Base-by-base conservation (phyloP, 1,140 invertebrate genomes). In the Steinernema khuongi region DNA sequence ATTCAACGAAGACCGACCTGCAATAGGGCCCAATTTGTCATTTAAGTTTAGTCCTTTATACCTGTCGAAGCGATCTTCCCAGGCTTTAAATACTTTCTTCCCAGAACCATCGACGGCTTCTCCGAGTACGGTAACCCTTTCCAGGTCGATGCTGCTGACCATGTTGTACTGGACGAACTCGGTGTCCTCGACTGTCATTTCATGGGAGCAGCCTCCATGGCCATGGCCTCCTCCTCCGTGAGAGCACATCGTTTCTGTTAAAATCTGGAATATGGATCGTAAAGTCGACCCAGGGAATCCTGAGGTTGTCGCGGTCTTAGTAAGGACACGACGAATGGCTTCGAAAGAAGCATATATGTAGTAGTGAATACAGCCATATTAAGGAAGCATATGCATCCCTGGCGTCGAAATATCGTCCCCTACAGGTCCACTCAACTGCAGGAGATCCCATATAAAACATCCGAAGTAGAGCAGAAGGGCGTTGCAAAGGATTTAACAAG, bases 11-110 rank as follows among this genome's bases (percentile, higher is more conserved):
- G 92, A 96, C 85, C 33, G 32, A 72, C 33, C 80, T 81, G 31
- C 84, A 85, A 72, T n/a, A n/a, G n/a, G n/a, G n/a, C n/a, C 79
- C 71, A 70, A 41, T 0, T n/a, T 0, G 69, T 30, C 32, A 31
- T 32, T 19, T 68, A 1, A 29, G 41, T 66, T 28, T 29, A 69
- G 67, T 33, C 26, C 71, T 75, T 85, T 85, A 85, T 87, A 94
- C 93, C 85, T 90, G 82, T 93, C 90, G 29, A 93, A 85, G 77
- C 94, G 88, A 67, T 93, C 89, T 81, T 95, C 92, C 91, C 94
- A 97, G 0, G 92, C 88, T 86, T 95, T 96, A 81, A 98, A 97
- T 11, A 98, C 90, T 32, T 87, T 87, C 87, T 91, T 92, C 60
- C 93, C 94, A 31, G 92, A 91, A 36, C 91, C 92, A 83, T 96